Evolutionary conservation across 2,113 vertebrate species (phyloP).

Genomic region (Anarhynchus alexandrinus): DNA sequence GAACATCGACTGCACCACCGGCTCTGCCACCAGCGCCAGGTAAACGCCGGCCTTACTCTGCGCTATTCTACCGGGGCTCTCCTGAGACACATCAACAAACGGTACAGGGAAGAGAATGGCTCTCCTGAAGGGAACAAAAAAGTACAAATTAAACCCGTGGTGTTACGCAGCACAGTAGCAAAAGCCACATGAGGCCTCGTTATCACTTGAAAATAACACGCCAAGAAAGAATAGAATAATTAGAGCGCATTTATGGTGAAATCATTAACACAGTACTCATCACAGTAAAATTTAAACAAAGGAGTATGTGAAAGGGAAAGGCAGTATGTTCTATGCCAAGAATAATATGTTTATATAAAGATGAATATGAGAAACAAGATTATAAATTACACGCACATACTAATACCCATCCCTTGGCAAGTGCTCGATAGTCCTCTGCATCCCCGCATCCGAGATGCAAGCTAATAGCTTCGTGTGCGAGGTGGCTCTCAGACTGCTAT

Average conservation of each 20-base stretch:
- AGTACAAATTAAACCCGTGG: background rate
- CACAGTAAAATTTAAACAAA: background rate
- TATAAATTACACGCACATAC: background rate
- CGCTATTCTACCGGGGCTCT: background rate
- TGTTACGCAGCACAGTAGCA: background rate
- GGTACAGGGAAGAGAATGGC: background rate
- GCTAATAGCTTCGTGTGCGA: background rate
- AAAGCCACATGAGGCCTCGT: background rate
- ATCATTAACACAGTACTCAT: background rate
- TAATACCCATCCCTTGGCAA: background rate
- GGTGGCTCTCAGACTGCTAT: background rate
- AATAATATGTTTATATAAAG: background rate
- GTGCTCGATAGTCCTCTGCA: background rate
- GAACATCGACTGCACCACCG: background rate
- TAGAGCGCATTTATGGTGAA: background rate
- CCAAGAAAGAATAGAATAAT: slow-evolving; percentile 7
- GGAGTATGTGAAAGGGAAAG: background rate
- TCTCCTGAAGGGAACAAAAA: background rate
- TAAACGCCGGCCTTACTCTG: background rate
- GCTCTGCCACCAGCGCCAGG: background rate
- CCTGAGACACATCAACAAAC: background rate
- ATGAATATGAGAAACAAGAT: background rate
- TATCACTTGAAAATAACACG: background rate
- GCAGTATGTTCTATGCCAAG: background rate
- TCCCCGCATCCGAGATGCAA: background rate